phyloP scores from a whole-genome alignment of 2,113 vertebrate genomes.

The Pseudorasbora parva region DNA sequence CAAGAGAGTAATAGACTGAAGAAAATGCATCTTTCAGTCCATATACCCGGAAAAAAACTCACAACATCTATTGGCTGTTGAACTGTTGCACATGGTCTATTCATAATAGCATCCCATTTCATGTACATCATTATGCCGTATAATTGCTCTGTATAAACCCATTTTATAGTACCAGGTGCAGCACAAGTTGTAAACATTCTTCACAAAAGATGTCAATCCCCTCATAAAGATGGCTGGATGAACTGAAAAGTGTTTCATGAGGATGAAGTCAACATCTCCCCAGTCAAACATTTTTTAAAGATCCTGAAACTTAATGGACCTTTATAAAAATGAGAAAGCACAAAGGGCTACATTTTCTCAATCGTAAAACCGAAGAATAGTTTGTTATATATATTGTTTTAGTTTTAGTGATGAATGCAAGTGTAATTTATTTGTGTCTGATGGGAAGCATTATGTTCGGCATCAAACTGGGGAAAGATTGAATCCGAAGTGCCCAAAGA shows the following conservation, averaged over 20 bases:
- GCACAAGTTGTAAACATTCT: slow-evolving; percentile 7
- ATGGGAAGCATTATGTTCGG: too few relatives aligned
- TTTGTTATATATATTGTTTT: too few relatives aligned
- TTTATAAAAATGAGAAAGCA: too few relatives aligned
- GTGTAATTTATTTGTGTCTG: too few relatives aligned
- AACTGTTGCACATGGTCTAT: background rate
- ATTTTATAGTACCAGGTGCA: background rate
- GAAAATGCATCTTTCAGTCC: background rate
- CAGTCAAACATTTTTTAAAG: background rate
- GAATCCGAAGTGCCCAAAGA: too few relatives aligned
- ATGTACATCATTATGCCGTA: background rate
- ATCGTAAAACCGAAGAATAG: too few relatives aligned
- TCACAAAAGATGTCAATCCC: background rate
- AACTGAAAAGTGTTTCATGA: background rate
- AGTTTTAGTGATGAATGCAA: too few relatives aligned
- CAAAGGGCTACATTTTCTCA: too few relatives aligned
- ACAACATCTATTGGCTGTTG: background rate
- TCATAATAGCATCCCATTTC: background rate
- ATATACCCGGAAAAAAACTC: background rate
- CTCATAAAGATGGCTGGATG: slow-evolving; percentile 8
- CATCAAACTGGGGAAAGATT: too few relatives aligned
- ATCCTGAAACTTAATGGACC: background rate
- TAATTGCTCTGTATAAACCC: slow-evolving; percentile 15
- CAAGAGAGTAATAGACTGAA: background rate
- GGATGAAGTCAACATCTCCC: background rate